Percentiles rank a stretch among this genome's conserved stretches.
phyloP scores from a whole-genome alignment of 2,113 vertebrate genomes.

The Ia io region DNA sequence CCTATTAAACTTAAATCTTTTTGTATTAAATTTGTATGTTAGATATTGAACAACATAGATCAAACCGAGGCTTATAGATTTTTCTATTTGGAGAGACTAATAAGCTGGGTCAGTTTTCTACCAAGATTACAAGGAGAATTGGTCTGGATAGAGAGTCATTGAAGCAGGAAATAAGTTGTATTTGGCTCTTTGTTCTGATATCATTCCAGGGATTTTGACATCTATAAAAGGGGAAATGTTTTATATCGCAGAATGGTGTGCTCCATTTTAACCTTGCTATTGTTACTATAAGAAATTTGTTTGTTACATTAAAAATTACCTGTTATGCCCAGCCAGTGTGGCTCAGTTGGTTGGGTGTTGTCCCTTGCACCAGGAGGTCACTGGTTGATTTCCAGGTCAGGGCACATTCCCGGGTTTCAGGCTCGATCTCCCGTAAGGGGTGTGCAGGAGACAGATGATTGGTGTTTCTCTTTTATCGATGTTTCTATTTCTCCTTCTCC shows the following conservation, averaged over 20 bases:
- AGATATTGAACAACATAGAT: not conserved
- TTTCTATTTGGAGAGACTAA: conserved; percentile 33
- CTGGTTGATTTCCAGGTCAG: not conserved
- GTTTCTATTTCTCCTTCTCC: not conserved
- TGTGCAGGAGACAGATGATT: not conserved
- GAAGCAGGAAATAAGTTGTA: not conserved
- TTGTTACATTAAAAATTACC: not conserved
- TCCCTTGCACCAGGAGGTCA: not conserved
- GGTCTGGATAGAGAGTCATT: not conserved
- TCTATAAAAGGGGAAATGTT: not conserved
- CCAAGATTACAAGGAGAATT: not conserved
- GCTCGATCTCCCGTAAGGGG: too few species aligned
- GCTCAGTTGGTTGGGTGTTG: not conserved
- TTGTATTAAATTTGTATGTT: not conserved
- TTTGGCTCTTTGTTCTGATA: not conserved
- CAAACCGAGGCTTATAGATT: not conserved
- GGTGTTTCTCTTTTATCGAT: not conserved
- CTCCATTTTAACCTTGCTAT: not conserved
- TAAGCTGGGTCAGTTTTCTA: not conserved
- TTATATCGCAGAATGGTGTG: not conserved
- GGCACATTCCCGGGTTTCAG: too few species aligned
- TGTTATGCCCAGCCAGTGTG: not conserved
- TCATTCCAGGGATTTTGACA: not conserved
- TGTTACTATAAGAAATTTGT: not conserved
- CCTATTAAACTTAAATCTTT: not conserved